These are phyloP conservation scores for Sinodicranocentrus sp. DNA, from an alignment of 2,888 invertebrate genomes.

Conservation along the genomic window DNA sequence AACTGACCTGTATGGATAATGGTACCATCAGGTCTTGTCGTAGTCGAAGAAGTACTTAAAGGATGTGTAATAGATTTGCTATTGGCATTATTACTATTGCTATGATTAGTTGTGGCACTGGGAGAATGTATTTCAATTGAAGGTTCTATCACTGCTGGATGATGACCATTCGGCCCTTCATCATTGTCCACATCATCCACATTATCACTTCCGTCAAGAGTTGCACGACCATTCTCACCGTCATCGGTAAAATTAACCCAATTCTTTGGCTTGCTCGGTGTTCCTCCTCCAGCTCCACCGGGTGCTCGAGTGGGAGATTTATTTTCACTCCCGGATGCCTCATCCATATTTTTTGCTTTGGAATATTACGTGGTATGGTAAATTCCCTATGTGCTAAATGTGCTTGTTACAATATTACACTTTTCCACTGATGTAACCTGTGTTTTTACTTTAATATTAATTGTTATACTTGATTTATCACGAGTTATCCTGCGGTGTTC, in stretches of 20 bases:
- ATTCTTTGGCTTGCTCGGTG: conserved; percentile 48
- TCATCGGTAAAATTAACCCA: conserved; percentile 74
- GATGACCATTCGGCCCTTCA: conserved; percentile 6
- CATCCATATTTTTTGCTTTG: conserved; percentile 56
- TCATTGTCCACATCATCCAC: conserved; percentile 8
- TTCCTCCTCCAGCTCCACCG: conserved; percentile 23
- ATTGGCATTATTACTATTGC: conserved; percentile 18
- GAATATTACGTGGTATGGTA: neutral
- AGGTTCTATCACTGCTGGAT: conserved; percentile 73
- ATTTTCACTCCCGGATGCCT: conserved; percentile 41
- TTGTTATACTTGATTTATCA: neutral
- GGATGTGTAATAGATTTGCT: conserved; percentile 38
- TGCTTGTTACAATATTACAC: neutral
- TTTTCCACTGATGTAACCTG: neutral
- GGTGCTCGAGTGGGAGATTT: conserved; percentile 17
- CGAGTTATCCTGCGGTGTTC: neutral
- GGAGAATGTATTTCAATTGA: conserved; percentile 72
- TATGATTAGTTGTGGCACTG: conserved; percentile 28
- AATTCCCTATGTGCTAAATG: no score
- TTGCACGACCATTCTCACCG: conserved; percentile 41
- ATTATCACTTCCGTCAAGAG: conserved; percentile 42
- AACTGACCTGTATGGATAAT: conserved; percentile 61
- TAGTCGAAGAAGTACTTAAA: conserved; percentile 6
- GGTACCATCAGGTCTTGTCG: conserved; percentile 36
- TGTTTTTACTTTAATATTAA: neutral